These are phyloP conservation scores for Hesperophylax magnus DNA, from an alignment of 1,140 invertebrate species.

Conservation along the genomic window DNA sequence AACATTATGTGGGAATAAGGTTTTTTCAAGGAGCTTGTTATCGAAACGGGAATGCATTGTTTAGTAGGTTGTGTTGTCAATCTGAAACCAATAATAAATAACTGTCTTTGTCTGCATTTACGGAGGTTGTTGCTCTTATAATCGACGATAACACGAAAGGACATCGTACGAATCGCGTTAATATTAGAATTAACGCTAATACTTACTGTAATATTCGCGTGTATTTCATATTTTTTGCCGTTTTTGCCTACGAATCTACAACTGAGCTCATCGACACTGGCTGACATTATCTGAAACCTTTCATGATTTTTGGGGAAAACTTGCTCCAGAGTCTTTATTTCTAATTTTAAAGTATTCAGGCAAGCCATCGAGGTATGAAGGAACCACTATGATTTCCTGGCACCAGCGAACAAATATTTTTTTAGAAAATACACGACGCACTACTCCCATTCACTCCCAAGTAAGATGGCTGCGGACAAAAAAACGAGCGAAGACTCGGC, in stretches of 20 bases:
- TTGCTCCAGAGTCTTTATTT: constrained; percentile 96
- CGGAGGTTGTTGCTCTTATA: constrained; percentile 30
- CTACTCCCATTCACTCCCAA: constrained; percentile 61
- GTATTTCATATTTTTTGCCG: constrained; percentile 96
- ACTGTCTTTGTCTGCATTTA: constrained; percentile 40
- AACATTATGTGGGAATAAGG: background rate
- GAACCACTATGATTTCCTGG: constrained; percentile 41
- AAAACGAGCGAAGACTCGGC: constrained; percentile 30
- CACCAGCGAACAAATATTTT: constrained; percentile 27
- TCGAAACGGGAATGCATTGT: constrained; percentile 44
- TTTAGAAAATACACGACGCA: constrained; percentile 46
- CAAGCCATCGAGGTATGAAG: constrained; percentile 85
- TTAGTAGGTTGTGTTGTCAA: constrained; percentile 46
- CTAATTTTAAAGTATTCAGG: constrained; percentile 96
- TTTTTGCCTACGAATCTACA: constrained; percentile 96
- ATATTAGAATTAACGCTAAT: constrained; percentile 33
- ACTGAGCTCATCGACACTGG: constrained; percentile 97
- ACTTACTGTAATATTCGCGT: constrained; percentile 98
- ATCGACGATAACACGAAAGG: background rate
- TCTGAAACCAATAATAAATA: constrained; percentile 48
- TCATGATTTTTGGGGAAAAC: constrained; percentile 96
- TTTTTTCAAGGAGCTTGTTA: background rate
- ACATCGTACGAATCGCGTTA: background rate
- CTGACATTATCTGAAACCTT: constrained; percentile 96
- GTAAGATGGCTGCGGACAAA: constrained; percentile 66